Base-by-base conservation (phyloP, 1,140 invertebrate species). In the Helicoverpa armigera region DNA sequence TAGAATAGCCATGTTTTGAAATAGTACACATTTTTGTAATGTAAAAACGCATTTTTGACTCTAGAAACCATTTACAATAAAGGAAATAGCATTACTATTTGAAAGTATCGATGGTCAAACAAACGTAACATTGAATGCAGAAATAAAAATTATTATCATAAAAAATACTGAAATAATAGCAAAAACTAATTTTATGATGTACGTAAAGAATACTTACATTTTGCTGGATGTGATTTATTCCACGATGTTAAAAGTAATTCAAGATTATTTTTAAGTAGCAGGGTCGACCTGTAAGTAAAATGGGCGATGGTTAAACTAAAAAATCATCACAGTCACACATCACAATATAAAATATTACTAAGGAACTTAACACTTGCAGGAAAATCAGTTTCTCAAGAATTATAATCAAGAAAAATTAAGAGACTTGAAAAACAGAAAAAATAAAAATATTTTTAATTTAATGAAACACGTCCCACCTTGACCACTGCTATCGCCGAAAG, bases 401-500 rank as follows among this genome's bases (percentile, higher is more conserved):
- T 12, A 48, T n/a, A 48, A n/a, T 12, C 4, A n/a, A 2, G 9
- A 58, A 31, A 60, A 18, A 18, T 14, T 75, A 50, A 50, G 0
- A 5, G 0, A 12, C 2, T 48, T 75, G 2, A 74, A 58, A 35
- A 35, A 2, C 43, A 35, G n/a, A 56, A 13, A 56, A 43, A 58
- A n/a, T 0, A 51, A 63, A 63, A 67, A 12, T 29, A 35, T 51
- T 67, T 16, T 50, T 31, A n/a, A 16, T 13, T 11, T 51, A 13
- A n/a, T 23, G 12, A 9, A 58, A 70, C 65, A 89, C 91, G 88
- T 88, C 92, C 89, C 82, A 94, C 92, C 93, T 94, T 65, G 89
- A 94, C 93, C 93, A 89, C 93, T 94, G 92, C 93, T 90, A 85
- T 73, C 77, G 76, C 84, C 85, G 90, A 90, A 94, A 91, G 90